Percentiles rank a stretch among this genome's conserved stretches.
phyloP scores from a whole-genome alignment of 1,140 invertebrate species.

The Euura lappo region DNA sequence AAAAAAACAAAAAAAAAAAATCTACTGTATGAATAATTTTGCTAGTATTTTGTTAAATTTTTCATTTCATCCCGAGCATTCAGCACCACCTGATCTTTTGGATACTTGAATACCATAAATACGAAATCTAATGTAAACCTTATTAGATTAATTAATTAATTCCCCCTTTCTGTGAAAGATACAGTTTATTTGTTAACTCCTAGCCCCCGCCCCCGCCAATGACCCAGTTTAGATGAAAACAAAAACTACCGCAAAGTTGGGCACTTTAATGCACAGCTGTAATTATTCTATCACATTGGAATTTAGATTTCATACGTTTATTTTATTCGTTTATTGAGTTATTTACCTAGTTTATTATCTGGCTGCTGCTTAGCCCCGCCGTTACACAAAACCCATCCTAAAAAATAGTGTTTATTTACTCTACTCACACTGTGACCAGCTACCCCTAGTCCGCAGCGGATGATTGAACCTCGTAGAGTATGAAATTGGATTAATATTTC shows the following conservation, averaged over 20 bases:
- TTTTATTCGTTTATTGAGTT: not conserved
- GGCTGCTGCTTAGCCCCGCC: conserved; percentile 31
- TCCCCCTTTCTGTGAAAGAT: not conserved
- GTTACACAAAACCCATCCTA: conserved; percentile 21
- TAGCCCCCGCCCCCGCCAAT: conserved; percentile 14
- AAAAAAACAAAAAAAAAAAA: no score
- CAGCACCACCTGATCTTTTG: not conserved
- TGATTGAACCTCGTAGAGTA: not conserved
- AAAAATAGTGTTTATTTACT: not conserved
- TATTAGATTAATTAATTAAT: conserved; percentile 28
- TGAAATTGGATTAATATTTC: not conserved
- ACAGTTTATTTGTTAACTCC: conserved; percentile 13
- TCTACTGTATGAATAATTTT: not conserved
- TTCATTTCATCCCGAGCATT: not conserved
- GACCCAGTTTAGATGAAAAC: not conserved
- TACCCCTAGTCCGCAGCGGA: not conserved
- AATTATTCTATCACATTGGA: not conserved
- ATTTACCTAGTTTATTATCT: conserved; percentile 15
- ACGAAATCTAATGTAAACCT: conserved; percentile 53
- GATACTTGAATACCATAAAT: conserved; percentile 35
- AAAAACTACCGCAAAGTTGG: conserved; percentile 12
- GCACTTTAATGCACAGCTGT: conserved; percentile 16
- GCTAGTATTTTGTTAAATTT: not conserved
- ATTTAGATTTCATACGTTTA: not conserved
- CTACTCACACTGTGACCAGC: not conserved